phyloP scores from a whole-genome alignment of 2,888 invertebrate genomes.

The Teleiodes luculella region DNA sequence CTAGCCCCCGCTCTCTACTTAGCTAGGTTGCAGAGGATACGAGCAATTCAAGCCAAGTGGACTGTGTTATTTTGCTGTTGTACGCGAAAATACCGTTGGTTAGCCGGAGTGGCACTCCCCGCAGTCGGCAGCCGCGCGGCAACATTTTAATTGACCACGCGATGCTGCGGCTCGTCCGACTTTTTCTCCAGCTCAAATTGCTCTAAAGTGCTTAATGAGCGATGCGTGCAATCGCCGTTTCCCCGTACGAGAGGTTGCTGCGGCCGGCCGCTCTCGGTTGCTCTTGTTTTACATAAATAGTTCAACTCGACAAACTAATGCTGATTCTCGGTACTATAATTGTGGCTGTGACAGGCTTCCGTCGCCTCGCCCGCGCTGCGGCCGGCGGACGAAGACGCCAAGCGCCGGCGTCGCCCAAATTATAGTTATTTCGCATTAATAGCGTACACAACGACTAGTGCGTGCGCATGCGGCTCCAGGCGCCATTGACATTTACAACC shows the following conservation, averaged over 20 bases:
- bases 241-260: constrained; percentile 71
- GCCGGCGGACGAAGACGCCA: constrained; percentile 56
- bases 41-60: constrained; percentile 18
- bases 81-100: constrained; percentile 44
- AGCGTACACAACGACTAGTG: constrained; percentile 61
- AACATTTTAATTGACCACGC: constrained; percentile 78
- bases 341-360: constrained; percentile 77
- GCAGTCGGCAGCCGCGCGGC: constrained; percentile 56
- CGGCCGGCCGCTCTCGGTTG: constrained; percentile 23
- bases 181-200: constrained; percentile 76
- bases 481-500: constrained; percentile 58
- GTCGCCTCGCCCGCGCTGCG: constrained; percentile 53
- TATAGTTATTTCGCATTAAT: constrained; percentile 74
- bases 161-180: constrained; percentile 69
- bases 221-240: constrained; percentile 78
- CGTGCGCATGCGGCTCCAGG: constrained; percentile 57
- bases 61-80: constrained; percentile 22
- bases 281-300: constrained; percentile 78
- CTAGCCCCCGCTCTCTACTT: constrained; percentile 12
- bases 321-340: constrained; percentile 77
- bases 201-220: constrained; percentile 78
- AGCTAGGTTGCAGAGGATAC: constrained; percentile 18
- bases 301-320: constrained; percentile 72
- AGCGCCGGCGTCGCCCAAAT: constrained; percentile 62
- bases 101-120: constrained; percentile 28